A percentile compares a stretch with the other conserved stretches of the same genome.
Conservation (phyloP, 2,888 invertebrate species). For the Pachycephus smyrnensis region DNA sequence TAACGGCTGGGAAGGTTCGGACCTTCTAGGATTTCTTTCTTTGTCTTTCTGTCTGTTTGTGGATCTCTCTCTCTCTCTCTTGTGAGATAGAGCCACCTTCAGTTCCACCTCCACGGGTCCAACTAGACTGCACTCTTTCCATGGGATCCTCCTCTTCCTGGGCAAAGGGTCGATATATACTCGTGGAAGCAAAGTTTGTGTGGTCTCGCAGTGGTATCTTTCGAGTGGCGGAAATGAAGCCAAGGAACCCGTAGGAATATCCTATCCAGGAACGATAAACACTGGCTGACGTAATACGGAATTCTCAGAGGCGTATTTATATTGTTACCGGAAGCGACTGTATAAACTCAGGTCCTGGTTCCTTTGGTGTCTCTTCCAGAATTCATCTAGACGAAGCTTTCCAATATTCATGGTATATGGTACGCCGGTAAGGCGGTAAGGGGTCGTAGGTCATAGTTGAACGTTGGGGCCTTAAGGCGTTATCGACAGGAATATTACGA, state of each 20-base stretch:
- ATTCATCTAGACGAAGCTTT: not conserved
- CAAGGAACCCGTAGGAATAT: not conserved
- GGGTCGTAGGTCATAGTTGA: not conserved
- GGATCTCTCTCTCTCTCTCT: slow-evolving; percentile 20
- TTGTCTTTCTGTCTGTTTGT: slow-evolving; percentile 4
- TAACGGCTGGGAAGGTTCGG: not conserved
- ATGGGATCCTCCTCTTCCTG: not conserved
- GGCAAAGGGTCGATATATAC: not conserved
- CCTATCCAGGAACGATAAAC: not conserved
- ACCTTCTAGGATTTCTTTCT: not conserved
- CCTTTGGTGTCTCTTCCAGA: not conserved
- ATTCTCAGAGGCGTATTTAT: not conserved
- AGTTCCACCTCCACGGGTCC: not conserved
- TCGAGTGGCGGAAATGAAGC: not conserved
- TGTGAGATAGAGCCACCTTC: not conserved
- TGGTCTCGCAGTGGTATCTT: not conserved
- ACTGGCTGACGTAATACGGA: not conserved
- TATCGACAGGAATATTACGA: slow-evolving; percentile 43
- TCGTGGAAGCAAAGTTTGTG: not conserved
- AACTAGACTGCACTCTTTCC: not conserved
- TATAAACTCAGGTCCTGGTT: not conserved
- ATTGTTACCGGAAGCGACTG: not conserved
- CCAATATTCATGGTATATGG: not conserved
- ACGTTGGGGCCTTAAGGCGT: slow-evolving; percentile 14
- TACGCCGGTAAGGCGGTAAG: not conserved